Percentiles rank a stretch among this genome's conserved stretches.
These are phyloP conservation scores for Orientallactaga bullata DNA, from an alignment of 2,113 vertebrate species.

Conservation along the genomic window DNA sequence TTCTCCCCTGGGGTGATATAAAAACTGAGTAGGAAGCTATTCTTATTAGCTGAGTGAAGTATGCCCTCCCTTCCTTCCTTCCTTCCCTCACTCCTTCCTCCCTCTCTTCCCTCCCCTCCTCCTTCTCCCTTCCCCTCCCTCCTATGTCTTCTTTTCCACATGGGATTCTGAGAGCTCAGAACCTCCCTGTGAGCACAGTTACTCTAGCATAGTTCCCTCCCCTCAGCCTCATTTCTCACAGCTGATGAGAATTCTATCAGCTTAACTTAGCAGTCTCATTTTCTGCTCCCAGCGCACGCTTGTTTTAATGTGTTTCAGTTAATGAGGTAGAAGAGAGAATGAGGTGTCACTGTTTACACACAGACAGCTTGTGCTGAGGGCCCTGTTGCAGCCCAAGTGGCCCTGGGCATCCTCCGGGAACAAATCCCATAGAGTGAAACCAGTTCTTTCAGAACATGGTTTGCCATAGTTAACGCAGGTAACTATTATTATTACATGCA, in stretches of 20 bases:
- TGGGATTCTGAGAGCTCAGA: slow-evolving; percentile 11
- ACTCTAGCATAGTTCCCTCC: slow-evolving; percentile 82
- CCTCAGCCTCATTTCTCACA: slow-evolving; percentile 83
- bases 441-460: slow-evolving; percentile 68
- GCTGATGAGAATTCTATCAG: slow-evolving; percentile 89
- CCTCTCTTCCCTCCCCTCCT: no score
- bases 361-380: slow-evolving; percentile 79
- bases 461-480: slow-evolving; percentile 73
- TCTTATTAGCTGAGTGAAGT: not conserved
- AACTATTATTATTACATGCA: not conserved
- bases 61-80: not conserved
- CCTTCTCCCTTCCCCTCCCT: no score
- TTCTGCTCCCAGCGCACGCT: slow-evolving; percentile 89
- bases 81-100: no score
- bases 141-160: not conserved
- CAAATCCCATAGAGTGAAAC: slow-evolving; percentile 50
- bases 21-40: not conserved
- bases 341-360: slow-evolving; percentile 88
- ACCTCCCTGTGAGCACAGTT: slow-evolving; percentile 63
- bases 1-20: not conserved
- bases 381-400: slow-evolving; percentile 53
- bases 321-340: slow-evolving; percentile 90
- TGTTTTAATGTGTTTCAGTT: slow-evolving; percentile 90
- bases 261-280: slow-evolving; percentile 89
- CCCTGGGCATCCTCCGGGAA: slow-evolving; percentile 77